Conservation (phyloP, 2,888 invertebrate species). For the Molorchus minor region DNA sequence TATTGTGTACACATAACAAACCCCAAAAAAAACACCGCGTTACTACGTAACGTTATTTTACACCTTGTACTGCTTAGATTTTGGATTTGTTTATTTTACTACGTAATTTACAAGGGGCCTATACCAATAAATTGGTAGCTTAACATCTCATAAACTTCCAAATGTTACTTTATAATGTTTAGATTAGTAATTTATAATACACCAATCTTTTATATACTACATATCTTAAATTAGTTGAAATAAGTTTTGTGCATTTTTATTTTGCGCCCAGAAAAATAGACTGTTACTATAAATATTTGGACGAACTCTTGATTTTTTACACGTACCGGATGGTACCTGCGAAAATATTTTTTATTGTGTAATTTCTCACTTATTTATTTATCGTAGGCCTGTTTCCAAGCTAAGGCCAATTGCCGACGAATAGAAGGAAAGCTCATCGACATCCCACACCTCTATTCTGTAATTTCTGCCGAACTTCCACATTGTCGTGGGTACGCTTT, state of each 20-base stretch:
- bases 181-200: constrained; percentile 37
- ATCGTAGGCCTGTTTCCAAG: no score
- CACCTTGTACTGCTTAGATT: constrained; percentile 40
- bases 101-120: constrained; percentile 34
- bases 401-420: no score
- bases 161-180: constrained; percentile 37
- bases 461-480: no score
- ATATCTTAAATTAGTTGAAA: constrained; percentile 20
- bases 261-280: constrained; percentile 18
- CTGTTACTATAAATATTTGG: constrained; percentile 20
- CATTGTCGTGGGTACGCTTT: no score
- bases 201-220: constrained; percentile 26
- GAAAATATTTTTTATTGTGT: constrained; percentile 15
- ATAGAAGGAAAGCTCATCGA: no score
- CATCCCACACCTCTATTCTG: no score
- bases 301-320: constrained; percentile 12
- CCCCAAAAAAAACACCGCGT: no score
- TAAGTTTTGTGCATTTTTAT: constrained; percentile 20
- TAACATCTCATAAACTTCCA: constrained; percentile 38
- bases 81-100: constrained; percentile 39
- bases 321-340: constrained; percentile 11
- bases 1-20: no score
- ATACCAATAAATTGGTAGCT: constrained; percentile 41
- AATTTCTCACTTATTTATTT: no score
- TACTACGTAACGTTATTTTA: constrained; percentile 36